Percentiles rank a stretch among this genome's conserved stretches.
Conservation (phyloP, 1,140 invertebrate species). For the Sitobion miscanthi region DNA sequence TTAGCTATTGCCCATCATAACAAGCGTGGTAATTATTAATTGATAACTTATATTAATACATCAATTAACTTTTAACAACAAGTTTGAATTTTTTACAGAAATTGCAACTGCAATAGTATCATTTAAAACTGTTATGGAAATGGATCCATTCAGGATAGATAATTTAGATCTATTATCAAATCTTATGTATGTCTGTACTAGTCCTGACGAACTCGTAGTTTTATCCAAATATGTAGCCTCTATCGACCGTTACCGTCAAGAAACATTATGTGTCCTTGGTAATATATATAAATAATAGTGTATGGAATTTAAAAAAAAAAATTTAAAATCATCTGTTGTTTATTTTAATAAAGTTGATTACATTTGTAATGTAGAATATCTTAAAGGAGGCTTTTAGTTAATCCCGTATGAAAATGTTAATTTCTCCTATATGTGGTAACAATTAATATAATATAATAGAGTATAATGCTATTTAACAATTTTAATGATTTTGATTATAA, state of each 20-base stretch:
- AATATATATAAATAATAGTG: background rate
- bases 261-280: slow-evolving; percentile 96
- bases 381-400: background rate
- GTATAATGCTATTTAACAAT: too few species aligned
- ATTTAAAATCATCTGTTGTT: too few species aligned
- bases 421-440: background rate
- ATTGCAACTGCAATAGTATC: slow-evolving; percentile 85
- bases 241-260: slow-evolving; percentile 96
- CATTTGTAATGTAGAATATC: too few species aligned
- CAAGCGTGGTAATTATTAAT: slow-evolving; percentile 73
- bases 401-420: background rate
- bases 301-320: background rate
- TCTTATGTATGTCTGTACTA: slow-evolving; percentile 91
- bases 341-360: too few species aligned
- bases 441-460: background rate
- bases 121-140: slow-evolving; percentile 80
- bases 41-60: background rate
- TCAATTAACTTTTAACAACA: background rate
- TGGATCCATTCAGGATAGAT: slow-evolving; percentile 91
- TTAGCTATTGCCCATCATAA: slow-evolving; percentile 94
- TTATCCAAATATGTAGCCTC: slow-evolving; percentile 91
- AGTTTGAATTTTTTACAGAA: slow-evolving; percentile 68
- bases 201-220: slow-evolving; percentile 89
- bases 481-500: too few species aligned
- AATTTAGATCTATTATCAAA: slow-evolving; percentile 97